Base-by-base conservation (phyloP, 2,797 vertebrate species). In the Buceros bicornis region DNA sequence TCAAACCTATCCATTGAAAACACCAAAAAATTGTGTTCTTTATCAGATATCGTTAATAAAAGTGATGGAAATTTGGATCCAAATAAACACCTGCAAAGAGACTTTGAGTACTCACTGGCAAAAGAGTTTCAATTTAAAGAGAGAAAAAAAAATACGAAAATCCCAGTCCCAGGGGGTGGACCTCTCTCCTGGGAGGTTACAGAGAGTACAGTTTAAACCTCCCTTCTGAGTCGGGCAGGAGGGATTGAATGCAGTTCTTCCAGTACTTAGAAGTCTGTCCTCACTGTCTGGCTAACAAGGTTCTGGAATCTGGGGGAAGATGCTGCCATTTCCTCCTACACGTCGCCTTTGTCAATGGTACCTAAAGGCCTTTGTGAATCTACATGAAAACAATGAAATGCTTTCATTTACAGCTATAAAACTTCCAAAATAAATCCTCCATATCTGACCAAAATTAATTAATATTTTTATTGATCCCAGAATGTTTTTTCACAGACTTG, bases 351-450 rank as follows among this genome's bases (percentile, higher is more conserved):
- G 25, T 54, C 50, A 87, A 77, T 50, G 18, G 69, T 48, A 90
- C 54, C 45, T 67, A 79, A 92, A 89, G 56, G 31, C 20, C 90
- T 93, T 58, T 76, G 43, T 53, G 31, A 92, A 40, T 43, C 81
- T 50, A 84, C 29, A 22, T 8, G 40, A 82, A 89, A 92, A 73
- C 47, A 89, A 8, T 16, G 28, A 85, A 70, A 92, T 37, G 7
- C 43, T 90, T 88, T 85, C 37, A 83, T 76, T 89, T 77, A 79
- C 54, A 92, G 48, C 35, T 51, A 25, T 56, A 69, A 94, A 94
- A 87, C 37, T 69, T 84, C 29, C 25, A 76, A 82, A 92, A 79
- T 48, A 82, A 92, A 79, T 70, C n/a, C 51, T 84, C 53, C 3
- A 6, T 57, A 86, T 83, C 80, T 69, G 73, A 76, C 54, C 17